A percentile compares a stretch with the other conserved stretches of the same genome.
phyloP scores from a whole-genome alignment of 2,888 invertebrate species.

The Coenonympha arcania region DNA sequence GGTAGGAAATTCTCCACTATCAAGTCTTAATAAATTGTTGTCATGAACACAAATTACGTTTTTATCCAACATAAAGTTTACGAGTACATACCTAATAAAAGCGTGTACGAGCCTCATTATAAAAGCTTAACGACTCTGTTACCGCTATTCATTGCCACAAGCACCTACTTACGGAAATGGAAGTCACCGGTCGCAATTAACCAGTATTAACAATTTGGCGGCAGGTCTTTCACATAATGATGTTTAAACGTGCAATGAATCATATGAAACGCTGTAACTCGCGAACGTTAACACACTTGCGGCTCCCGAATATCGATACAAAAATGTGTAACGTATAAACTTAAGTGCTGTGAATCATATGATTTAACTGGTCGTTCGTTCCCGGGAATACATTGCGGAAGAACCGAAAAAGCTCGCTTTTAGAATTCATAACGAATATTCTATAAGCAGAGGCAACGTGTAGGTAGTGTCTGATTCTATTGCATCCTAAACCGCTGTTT shows the following conservation, averaged over 20 bases:
- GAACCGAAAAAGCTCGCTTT: background rate
- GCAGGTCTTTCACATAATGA: background rate
- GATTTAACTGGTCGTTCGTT: background rate
- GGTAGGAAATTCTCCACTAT: no score
- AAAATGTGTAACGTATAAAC: background rate
- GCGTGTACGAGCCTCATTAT: background rate
- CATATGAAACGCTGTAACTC: background rate
- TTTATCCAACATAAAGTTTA: background rate
- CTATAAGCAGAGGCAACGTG: no score
- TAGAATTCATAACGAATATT: no score
- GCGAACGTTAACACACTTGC: background rate
- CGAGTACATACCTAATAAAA: background rate
- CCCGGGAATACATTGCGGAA: background rate
- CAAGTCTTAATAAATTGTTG: no score
- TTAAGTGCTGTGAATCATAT: background rate
- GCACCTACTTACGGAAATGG: slow-evolving; percentile 7
- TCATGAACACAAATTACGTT: no score
- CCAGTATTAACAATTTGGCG: slow-evolving; percentile 13
- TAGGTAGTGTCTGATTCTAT: no score
- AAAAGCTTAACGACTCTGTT: slow-evolving; percentile 8
- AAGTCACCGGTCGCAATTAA: slow-evolving; percentile 21
- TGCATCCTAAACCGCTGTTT: no score
- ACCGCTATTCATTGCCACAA: slow-evolving; percentile 7
- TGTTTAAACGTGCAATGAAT: background rate
- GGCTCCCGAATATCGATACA: background rate